Percentiles rank a stretch among this genome's conserved stretches.
Conservation (phyloP, 2,888 invertebrate genomes). For the Bhutanitis thaidina region DNA sequence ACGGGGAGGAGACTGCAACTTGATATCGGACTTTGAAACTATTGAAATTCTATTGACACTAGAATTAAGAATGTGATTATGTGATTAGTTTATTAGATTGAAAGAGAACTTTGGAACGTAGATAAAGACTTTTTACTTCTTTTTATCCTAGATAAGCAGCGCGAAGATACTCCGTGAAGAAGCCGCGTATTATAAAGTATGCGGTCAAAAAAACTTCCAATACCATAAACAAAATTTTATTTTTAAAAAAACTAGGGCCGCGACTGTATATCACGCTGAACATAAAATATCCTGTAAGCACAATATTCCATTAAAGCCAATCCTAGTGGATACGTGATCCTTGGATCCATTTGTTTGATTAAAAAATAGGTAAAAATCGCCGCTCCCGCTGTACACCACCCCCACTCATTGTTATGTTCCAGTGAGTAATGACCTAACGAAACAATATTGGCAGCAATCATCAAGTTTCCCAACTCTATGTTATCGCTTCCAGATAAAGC, state of each 20-base stretch:
- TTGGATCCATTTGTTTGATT: constrained; percentile 33
- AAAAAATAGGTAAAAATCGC: constrained; percentile 51
- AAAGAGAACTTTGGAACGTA: no score
- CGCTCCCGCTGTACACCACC: constrained; percentile 56
- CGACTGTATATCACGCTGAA: constrained; percentile 4
- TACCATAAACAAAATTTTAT: not conserved
- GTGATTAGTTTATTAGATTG: no score
- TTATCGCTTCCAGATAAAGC: constrained; percentile 49
- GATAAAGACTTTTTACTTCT: no score
- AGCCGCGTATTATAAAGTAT: no score
- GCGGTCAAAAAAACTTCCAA: no score
- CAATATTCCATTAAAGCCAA: constrained; percentile 58
- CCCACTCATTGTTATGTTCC: constrained; percentile 44
- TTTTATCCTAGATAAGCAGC: no score
- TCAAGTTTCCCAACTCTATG: constrained; percentile 42
- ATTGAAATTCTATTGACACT: no score
- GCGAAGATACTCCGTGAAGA: no score
- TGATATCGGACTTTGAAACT: no score
- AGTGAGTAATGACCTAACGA: constrained; percentile 48
- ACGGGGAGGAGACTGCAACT: no score
- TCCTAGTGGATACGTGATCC: constrained; percentile 51
- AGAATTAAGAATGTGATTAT: no score
- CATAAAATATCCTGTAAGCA: constrained; percentile 46
- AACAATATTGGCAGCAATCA: constrained; percentile 52
- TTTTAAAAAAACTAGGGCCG: not conserved